Conservation (phyloP, 1,140 invertebrate genomes). For the Adelges cooleyi region DNA sequence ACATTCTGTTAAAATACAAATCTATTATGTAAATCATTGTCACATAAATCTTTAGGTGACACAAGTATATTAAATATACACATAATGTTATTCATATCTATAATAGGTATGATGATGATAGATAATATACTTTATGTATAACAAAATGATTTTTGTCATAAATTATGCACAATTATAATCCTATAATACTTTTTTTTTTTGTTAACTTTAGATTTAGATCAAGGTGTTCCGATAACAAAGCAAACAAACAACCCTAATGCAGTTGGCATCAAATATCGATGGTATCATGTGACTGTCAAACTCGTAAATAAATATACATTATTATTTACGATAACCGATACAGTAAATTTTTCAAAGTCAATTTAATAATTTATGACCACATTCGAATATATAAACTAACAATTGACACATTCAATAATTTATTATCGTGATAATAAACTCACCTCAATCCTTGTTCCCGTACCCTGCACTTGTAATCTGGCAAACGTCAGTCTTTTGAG, state of each 20-base stretch:
- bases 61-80: constrained; percentile 8
- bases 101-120: constrained; percentile 8
- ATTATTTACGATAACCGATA: constrained; percentile 8
- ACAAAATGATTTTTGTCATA: background rate
- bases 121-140: constrained; percentile 1
- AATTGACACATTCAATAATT: constrained; percentile 7
- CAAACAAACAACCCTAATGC: constrained; percentile 9
- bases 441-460: constrained; percentile 44
- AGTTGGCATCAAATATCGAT: constrained; percentile 9
- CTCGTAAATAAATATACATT: background rate
- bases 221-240: background rate
- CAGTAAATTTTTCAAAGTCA: background rate
- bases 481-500: constrained; percentile 60
- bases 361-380: background rate
- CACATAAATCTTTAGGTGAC: too few species aligned
- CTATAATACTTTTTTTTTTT: too few species aligned
- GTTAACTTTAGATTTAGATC: too few species aligned
- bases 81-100: background rate
- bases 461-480: constrained; percentile 48
- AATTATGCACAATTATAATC: constrained; percentile 4
- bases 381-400: background rate
- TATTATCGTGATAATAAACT: constrained; percentile 20
- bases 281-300: constrained; percentile 8
- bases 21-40: constrained; percentile 4
- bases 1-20: constrained; percentile 40